phyloP scores from a whole-genome alignment of 2,113 vertebrate species.

The Motacilla alba region DNA sequence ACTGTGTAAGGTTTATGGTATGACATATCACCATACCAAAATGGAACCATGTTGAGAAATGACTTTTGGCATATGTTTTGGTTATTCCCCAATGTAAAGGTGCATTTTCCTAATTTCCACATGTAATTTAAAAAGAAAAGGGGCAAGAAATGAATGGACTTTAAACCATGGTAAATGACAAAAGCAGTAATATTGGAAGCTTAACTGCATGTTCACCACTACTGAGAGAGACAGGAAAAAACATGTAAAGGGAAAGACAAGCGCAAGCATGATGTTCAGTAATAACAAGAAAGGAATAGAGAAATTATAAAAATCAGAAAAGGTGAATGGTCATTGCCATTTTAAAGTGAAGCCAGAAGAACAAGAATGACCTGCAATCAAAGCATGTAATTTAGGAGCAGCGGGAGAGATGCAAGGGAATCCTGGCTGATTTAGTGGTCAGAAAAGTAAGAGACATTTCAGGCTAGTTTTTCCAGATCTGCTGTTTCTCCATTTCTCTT shows the following conservation, averaged over 20 bases:
- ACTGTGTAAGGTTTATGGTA: neutral
- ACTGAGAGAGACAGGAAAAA: neutral
- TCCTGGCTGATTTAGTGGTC: neutral
- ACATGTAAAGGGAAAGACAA: neutral
- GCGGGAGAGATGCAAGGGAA: neutral
- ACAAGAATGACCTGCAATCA: neutral
- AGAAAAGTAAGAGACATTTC: neutral
- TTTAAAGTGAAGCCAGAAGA: neutral
- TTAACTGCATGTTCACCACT: neutral
- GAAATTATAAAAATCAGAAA: neutral
- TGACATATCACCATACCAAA: neutral
- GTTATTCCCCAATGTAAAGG: neutral
- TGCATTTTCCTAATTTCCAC: neutral
- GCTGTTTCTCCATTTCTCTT: neutral
- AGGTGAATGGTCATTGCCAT: neutral
- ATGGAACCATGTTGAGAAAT: neutral
- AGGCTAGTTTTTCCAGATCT: neutral
- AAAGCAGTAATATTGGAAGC: neutral
- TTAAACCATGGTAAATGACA: neutral
- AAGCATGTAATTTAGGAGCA: neutral
- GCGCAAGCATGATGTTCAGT: neutral
- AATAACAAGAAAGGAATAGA: neutral
- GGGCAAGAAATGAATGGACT: neutral
- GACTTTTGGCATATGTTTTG: neutral
- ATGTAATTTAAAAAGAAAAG: neutral